Percentiles rank a stretch among this genome's conserved stretches.
These are phyloP conservation scores for Phalacrocorax brasilianus DNA, from an alignment of 2,113 vertebrate genomes.

Conservation along the genomic window DNA sequence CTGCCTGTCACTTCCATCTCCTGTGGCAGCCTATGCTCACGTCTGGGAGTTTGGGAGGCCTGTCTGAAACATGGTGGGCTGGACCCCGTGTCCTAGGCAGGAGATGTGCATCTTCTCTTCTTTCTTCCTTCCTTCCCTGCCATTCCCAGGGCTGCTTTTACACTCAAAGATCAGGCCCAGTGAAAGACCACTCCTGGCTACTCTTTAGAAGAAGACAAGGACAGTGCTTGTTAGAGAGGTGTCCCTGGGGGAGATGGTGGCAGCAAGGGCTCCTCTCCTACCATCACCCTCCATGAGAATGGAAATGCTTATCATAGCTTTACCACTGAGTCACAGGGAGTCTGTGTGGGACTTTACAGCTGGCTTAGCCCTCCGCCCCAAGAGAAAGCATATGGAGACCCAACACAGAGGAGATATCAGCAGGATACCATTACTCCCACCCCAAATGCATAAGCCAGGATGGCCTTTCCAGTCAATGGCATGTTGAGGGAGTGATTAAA, in stretches of 20 bases:
- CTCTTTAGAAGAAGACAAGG: neutral
- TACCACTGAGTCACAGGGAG: neutral
- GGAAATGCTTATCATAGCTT: neutral
- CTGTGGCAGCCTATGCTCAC: neutral
- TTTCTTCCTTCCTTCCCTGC: neutral
- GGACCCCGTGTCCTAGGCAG: neutral
- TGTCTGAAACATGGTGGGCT: neutral
- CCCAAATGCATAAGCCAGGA: neutral
- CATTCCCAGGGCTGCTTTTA: neutral
- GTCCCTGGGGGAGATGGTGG: neutral
- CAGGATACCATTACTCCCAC: neutral
- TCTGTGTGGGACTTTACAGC: neutral
- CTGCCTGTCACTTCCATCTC: neutral
- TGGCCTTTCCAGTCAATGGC: neutral
- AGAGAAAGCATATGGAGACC: neutral
- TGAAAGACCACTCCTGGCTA: neutral
- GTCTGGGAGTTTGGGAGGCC: neutral
- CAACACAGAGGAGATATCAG: neutral
- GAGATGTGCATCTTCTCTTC: rapidly evolving
- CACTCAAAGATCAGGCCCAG: neutral
- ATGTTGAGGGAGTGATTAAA: neutral
- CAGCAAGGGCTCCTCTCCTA: neutral
- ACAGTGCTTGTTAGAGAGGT: neutral
- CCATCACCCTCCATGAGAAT: neutral
- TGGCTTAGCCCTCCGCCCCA: neutral